Base-by-base conservation (phyloP, 2,113 vertebrate species). In the Phoxinus phoxinus region DNA sequence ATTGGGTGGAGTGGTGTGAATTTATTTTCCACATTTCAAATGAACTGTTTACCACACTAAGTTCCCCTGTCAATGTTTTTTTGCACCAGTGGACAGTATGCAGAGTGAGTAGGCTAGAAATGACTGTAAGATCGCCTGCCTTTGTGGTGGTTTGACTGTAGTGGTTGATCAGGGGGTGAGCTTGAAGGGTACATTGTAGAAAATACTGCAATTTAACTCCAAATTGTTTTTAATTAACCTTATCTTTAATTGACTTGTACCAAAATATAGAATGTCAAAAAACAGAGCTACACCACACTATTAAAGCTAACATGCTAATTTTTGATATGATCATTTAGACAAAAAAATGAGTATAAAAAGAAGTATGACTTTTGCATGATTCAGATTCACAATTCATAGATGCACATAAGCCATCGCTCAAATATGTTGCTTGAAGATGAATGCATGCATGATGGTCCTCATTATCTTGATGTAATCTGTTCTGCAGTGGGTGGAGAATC, bases 401-500 rank as follows among this genome's bases (percentile, higher is more conserved):
- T 80, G 77, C 23, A 41, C 12, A 67, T 25, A 32, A 23, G 27
- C 8, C 56, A 48, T 56, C 41, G 23, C 51, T 51, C 59, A 17
- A 21, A 51, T 67, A 12, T 67, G n/a, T 25, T 61, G 77, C 77
- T 61, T 59, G 11, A 78, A 41, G 11, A 59, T 17, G 19, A 21
- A 19, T 37, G 76, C 53, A 25, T 80, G 21, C 41, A 53, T 27
- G 37, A 53, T 77, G 76, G 56, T 84, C 7, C 59, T 72, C 12
- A 51, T 77, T 63, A 15, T 53, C 11, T 27, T 84, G 21, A 30
- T 86, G n/a, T 9, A 35, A 74, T 80, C 53, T 15, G n/a, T 82
- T 2, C 71, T 11, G 67, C 53, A 96, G 95, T 96, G 95, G 95
- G 92, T 95, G 63, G 94, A 95, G 91, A 91, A 86, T 77, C 94